phyloP scores from a whole-genome alignment of 2,113 vertebrate genomes.

The Gallinago jamesoni region DNA sequence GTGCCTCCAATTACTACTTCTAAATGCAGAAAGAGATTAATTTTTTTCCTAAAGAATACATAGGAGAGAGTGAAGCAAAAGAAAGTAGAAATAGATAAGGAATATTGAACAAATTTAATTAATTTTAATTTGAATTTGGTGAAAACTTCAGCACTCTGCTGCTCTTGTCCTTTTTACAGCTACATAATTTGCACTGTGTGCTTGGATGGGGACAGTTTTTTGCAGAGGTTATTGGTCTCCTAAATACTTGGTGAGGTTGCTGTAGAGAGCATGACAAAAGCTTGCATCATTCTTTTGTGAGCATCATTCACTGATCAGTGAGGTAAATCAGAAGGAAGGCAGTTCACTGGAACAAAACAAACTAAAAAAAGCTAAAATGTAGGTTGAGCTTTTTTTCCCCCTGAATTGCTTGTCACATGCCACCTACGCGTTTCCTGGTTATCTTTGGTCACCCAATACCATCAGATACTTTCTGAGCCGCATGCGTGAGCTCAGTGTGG shows the following conservation, averaged over 20 bases:
- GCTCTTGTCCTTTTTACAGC: not conserved
- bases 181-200: not conserved
- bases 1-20: not conserved
- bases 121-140: not conserved
- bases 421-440: slow-evolving; percentile 17
- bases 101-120: not conserved
- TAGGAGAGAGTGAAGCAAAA: not conserved
- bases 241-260: not conserved
- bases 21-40: not conserved
- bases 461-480: not conserved
- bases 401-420: not conserved
- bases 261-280: accelerated
- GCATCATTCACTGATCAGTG: not conserved
- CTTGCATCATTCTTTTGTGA: not conserved
- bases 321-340: not conserved
- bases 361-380: not conserved
- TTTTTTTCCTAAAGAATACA: not conserved
- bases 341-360: not conserved
- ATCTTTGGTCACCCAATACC: not conserved
- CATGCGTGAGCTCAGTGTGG: not conserved
- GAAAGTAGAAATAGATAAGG: not conserved
- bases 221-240: not conserved
- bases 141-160: not conserved
- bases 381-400: not conserved
- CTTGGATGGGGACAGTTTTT: not conserved